Conservation (phyloP, 1,140 invertebrate genomes). For the Druon quercuslanigerum region DNA sequence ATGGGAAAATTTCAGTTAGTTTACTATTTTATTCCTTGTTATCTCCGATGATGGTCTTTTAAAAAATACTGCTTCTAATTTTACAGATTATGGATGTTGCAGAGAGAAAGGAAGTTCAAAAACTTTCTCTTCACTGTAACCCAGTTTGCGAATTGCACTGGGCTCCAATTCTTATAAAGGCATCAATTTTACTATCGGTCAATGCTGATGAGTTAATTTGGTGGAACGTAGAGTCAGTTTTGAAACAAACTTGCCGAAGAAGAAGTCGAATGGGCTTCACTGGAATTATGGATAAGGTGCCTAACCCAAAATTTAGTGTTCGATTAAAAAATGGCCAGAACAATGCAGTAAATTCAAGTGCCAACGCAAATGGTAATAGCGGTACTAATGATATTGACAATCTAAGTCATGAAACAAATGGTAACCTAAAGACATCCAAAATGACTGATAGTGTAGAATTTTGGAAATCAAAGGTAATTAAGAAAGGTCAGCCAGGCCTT, state of each 20-base stretch:
- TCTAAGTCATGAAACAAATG: not conserved
- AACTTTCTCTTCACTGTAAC: constrained; percentile 57
- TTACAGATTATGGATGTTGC: constrained; percentile 64
- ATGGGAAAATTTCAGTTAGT: constrained; percentile 67
- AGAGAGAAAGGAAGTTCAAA: constrained; percentile 43
- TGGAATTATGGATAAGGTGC: constrained; percentile 43
- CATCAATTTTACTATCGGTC: constrained; percentile 64
- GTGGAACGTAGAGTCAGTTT: constrained; percentile 65
- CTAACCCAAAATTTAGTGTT: constrained; percentile 52
- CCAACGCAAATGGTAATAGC: constrained; percentile 29
- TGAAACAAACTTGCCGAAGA: constrained; percentile 45
- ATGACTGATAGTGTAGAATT: constrained; percentile 29
- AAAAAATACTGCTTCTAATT: not conserved
- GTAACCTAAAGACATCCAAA: not conserved
- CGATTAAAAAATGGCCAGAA: constrained; percentile 42
- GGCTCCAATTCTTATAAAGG: constrained; percentile 53
- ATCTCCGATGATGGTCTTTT: not conserved
- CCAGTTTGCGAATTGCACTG: constrained; percentile 64
- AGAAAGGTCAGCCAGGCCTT: constrained; percentile 57
- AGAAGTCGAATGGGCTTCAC: constrained; percentile 61
- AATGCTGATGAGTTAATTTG: constrained; percentile 65
- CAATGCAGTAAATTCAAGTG: constrained; percentile 28
- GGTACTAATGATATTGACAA: constrained; percentile 27
- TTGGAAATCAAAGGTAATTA: constrained; percentile 60
- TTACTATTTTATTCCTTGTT: not conserved